phyloP scores from a whole-genome alignment of 2,113 vertebrate species.

The Tyrannus savana region DNA sequence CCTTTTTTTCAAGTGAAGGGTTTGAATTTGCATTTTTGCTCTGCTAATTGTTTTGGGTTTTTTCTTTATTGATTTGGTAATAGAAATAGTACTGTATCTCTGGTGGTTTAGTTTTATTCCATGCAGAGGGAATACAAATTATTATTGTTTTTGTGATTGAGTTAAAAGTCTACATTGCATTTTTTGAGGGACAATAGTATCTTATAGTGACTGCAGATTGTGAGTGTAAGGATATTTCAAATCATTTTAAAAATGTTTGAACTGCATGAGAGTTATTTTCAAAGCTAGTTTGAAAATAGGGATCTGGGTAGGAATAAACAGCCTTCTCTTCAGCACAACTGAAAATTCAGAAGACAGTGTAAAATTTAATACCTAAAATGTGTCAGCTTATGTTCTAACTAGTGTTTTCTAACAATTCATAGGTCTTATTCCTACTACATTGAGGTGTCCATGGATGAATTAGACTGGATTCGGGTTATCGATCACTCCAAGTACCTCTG shows the following conservation, averaged over 20 bases:
- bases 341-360: neutral
- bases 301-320: neutral
- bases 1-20: conserved; percentile 7
- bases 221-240: conserved; percentile 22
- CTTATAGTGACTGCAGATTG: neutral
- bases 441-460: conserved; percentile 98
- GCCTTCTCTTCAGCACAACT: neutral
- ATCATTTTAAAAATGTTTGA: neutral
- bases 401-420: neutral
- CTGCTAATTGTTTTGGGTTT: conserved; percentile 5
- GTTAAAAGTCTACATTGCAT: neutral
- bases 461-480: conserved; percentile 96
- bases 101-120: conserved; percentile 31
- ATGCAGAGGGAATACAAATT: neutral
- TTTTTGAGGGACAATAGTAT: neutral
- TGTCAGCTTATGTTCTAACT: neutral
- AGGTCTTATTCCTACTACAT: conserved; percentile 99
- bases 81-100: conserved; percentile 23
- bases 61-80: conserved; percentile 24
- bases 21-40: conserved; percentile 57
- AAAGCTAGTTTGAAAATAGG: neutral
- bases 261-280: neutral
- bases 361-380: neutral
- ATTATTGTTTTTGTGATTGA: neutral
- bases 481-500: conserved; percentile 95